Base-by-base conservation (phyloP, 2,888 invertebrate genomes). In the Melanostoma mellinum region DNA sequence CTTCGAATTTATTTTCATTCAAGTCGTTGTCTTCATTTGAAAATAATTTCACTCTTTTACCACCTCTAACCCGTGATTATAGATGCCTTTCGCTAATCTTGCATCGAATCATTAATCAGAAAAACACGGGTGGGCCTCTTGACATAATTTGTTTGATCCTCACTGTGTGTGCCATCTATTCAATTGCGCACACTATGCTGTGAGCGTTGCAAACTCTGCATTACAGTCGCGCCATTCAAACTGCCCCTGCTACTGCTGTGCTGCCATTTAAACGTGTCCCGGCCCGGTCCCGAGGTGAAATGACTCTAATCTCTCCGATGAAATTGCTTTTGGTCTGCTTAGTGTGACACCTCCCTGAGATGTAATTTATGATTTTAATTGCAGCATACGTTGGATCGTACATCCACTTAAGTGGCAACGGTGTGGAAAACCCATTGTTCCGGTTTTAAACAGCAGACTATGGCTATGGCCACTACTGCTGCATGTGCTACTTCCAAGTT, bases 291-390 rank as follows among this genome's bases (percentile, higher is more conserved):
- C 60, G 44, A 73, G 42, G 65, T 50, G 52, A 69, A 82, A 69
- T 73, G 61, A 68, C 69, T 73, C 42, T 78, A 74, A 84, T 84
- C 78, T 78, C 60, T 73, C 6, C 30, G 65, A 69, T 69, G 74
- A 71, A 84, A 78, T 78, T 78, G 74, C 78, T 67, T 71, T 78
- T 74, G 69, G 84, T 74, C 78, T 69, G 84, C 78, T 78, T 73
- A 60, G 84, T 74, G 84, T 84, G 84, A 84, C 84, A 84, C 84
- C 78, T 84, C 61, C 65, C 84, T 60, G 74, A 71, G 71, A 78
- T 74, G 74, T 74, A 84, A 84, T 84, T 78, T 84, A 78, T 84
- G 78, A 78, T 84, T 74, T 84, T 84, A 84, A 84, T 84, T 84
- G 84, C 84, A 74, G 60, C 69, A 65, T 60, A 65, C 69, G 65